Evolutionary conservation across 2,888 invertebrate genomes (phyloP).

Genomic region (Ditula angustiorana): DNA sequence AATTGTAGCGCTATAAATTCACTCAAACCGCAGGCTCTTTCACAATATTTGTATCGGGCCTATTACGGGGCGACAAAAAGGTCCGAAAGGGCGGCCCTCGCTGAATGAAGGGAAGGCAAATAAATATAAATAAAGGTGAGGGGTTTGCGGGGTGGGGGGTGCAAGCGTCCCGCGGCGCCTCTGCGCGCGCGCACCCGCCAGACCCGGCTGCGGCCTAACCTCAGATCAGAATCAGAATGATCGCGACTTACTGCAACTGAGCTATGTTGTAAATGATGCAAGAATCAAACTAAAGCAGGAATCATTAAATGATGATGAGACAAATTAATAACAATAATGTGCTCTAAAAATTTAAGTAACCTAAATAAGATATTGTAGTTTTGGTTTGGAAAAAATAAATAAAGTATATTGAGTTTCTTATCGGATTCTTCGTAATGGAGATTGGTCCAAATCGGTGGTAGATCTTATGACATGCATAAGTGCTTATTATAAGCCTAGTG

Average conservation of each 20-base stretch:
- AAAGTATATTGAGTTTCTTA: too few relatives aligned
- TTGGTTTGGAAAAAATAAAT: too few relatives aligned
- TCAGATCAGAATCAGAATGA: not conserved
- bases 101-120: constrained; percentile 86
- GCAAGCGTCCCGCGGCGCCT: constrained; percentile 69
- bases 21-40: constrained; percentile 82
- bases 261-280: too few relatives aligned
- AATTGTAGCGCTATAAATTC: constrained; percentile 82
- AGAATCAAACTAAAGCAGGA: too few relatives aligned
- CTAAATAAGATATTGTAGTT: too few relatives aligned
- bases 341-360: too few relatives aligned
- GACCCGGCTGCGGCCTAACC: not conserved
- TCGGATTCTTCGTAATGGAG: too few relatives aligned
- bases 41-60: constrained; percentile 84
- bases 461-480: too few relatives aligned
- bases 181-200: constrained; percentile 47
- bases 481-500: too few relatives aligned
- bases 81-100: constrained; percentile 83
- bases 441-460: too few relatives aligned
- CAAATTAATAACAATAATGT: too few relatives aligned
- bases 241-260: not conserved
- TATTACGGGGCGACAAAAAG: constrained; percentile 80
- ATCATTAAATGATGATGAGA: too few relatives aligned
- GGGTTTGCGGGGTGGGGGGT: constrained; percentile 60
- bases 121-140: constrained; percentile 85